Evolutionary conservation across 2,797 vertebrate species (phyloP), one percentile per base, ranked within the genome.

Genomic region (Siniperca scherzeri): DNA sequence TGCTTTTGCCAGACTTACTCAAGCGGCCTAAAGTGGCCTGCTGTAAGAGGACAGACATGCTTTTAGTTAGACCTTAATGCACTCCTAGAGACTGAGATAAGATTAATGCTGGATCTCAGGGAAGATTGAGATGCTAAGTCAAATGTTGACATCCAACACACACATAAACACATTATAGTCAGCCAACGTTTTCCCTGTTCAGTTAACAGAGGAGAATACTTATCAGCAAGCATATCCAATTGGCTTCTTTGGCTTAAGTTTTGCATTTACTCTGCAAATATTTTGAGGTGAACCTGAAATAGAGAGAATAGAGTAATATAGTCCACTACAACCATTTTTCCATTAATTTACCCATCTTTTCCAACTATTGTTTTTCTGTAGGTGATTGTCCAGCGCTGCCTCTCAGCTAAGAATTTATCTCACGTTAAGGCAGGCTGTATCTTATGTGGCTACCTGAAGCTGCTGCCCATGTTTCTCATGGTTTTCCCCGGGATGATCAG

Each of bases 401-500:
- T 99, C 42, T 99, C 97, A 0, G 98, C 96, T 59, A 99, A 98
- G 93, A 96, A 96, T 82, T 94, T 99, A 91, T 98, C 98, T 25
- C 98, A 99, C 0, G 97, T 99, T 55, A 99, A 99, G 91, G 98
- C 91, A 0, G 97, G 98, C 22, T 99, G 98, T 64, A 86, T 99
- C 85, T 0, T 97, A 72, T 99, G 98, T 53, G 98, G 98, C 1
- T 99, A 99, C 93, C 93, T 99, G 82, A 99, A 99, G 87, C 92
- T 99, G 50, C 83, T 99, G 73, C 98, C 98, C 48, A 97, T 99
- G 96, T 99, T 99, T 85, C 93, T 99, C 79, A 98, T 99, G 93
- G 98, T 99, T 80, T 97, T 99, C 91, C 98, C 98, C 0, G 98
- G 98, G 1, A 99, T 99, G 98, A 97, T 99, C 91, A 99, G 98